These are phyloP conservation scores for Drosophila fulvimacula DNA, from an alignment of 2,888 invertebrate genomes.

Conservation along the genomic window DNA sequence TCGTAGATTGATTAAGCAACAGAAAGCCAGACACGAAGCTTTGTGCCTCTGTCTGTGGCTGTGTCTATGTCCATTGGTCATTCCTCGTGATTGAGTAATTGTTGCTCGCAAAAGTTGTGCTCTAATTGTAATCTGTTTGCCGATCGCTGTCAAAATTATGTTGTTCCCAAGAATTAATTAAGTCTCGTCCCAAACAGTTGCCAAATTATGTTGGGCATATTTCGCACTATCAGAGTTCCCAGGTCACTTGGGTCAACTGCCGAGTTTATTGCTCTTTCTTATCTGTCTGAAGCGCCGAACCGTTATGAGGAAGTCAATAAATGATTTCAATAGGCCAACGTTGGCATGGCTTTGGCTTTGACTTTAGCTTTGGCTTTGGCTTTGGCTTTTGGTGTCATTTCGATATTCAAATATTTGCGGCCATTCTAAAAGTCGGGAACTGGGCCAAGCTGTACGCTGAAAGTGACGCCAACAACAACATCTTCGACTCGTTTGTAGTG, in stretches of 20 bases:
- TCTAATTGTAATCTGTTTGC: slow-evolving; percentile 67
- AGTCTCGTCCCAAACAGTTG: slow-evolving; percentile 24
- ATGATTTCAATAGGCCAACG: slow-evolving; percentile 37
- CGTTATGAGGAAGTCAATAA: slow-evolving; percentile 63
- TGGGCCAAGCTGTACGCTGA: slow-evolving; percentile 51
- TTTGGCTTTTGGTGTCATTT: slow-evolving; percentile 53
- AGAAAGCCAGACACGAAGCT: slow-evolving; percentile 30
- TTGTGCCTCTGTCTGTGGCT: not conserved
- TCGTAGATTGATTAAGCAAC: slow-evolving; percentile 58
- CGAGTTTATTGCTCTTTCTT: slow-evolving; percentile 62
- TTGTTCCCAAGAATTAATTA: slow-evolving; percentile 52
- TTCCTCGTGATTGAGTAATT: slow-evolving; percentile 61
- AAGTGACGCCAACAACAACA: slow-evolving; percentile 42
- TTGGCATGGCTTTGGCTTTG: not conserved
- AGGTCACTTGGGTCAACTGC: slow-evolving; percentile 30
- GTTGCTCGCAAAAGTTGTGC: slow-evolving; percentile 45
- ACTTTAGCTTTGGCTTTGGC: slow-evolving; percentile 26
- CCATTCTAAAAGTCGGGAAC: slow-evolving; percentile 56
- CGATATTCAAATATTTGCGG: slow-evolving; percentile 68
- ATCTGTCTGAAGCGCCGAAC: slow-evolving; percentile 41
- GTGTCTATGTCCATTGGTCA: not conserved
- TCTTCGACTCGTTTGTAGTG: slow-evolving; percentile 59
- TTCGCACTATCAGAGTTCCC: slow-evolving; percentile 29
- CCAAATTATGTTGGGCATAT: slow-evolving; percentile 31
- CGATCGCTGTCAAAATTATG: slow-evolving; percentile 63